phyloP scores from a whole-genome alignment of 2,888 invertebrate species.

The Belgica antarctica region DNA sequence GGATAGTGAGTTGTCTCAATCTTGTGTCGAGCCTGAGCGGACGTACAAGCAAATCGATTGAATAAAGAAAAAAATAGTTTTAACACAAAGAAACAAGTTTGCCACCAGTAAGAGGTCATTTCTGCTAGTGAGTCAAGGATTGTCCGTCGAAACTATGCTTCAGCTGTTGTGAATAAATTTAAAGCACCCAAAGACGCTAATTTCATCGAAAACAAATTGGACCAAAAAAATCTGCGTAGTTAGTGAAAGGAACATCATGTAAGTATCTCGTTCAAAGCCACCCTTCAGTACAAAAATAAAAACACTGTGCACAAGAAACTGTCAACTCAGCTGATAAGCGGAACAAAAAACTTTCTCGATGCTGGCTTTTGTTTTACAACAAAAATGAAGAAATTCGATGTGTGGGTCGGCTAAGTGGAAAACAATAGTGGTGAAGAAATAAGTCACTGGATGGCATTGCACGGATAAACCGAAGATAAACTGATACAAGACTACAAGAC shows the following conservation, averaged over 20 bases:
- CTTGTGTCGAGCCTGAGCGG: too few species aligned
- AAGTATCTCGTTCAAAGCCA: not conserved
- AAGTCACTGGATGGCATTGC: too few species aligned
- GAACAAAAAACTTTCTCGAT: not conserved
- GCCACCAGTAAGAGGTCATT: not conserved
- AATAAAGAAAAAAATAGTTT: not conserved
- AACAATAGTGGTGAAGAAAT: not conserved
- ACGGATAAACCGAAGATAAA: too few species aligned
- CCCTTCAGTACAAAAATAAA: not conserved
- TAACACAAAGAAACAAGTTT: conserved; percentile 9
- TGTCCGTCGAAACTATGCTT: not conserved
- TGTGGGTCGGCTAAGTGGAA: not conserved
- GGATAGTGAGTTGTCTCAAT: too few species aligned
- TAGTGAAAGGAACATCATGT: conserved; percentile 1
- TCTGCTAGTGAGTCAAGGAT: not conserved
- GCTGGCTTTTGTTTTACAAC: not conserved
- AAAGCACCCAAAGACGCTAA: not conserved
- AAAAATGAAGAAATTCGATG: too few species aligned
- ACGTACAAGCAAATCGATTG: not conserved
- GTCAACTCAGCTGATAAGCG: too few species aligned
- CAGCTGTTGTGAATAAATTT: not conserved
- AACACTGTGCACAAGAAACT: not conserved
- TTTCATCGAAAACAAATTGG: not conserved
- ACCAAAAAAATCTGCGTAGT: not conserved
- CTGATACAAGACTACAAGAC: too few species aligned